Percentiles rank a stretch among this genome's conserved stretches.
Conservation (phyloP, 2,888 invertebrate species). For the Erynnis tages region DNA sequence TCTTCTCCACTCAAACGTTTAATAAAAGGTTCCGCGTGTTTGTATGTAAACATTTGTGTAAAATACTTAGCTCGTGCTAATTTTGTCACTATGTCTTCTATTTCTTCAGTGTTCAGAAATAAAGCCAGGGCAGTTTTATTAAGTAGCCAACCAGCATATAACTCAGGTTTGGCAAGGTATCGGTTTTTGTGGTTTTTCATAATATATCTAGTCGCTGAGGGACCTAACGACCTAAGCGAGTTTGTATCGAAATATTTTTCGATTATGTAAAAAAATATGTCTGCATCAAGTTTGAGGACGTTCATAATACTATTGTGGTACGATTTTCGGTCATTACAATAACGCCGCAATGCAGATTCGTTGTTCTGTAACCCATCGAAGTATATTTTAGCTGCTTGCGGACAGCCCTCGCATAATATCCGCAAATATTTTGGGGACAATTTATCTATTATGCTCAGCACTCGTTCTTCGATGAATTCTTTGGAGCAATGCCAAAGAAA, state of each 20-base stretch:
- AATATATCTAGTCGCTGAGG: conserved; percentile 45
- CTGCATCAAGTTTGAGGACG: conserved; percentile 46
- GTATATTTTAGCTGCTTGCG: conserved; percentile 46
- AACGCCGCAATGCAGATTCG: conserved; percentile 36
- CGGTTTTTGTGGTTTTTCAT: conserved; percentile 46
- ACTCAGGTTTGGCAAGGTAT: conserved; percentile 47
- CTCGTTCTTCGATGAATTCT: conserved; percentile 44
- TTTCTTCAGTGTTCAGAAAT: conserved; percentile 45
- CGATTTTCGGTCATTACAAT: too few species aligned
- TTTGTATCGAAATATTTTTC: conserved; percentile 46
- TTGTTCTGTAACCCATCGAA: conserved; percentile 45
- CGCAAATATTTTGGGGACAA: conserved; percentile 48
- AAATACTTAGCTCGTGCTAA: conserved; percentile 53
- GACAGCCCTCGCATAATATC: conserved; percentile 49
- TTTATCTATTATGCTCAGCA: conserved; percentile 42
- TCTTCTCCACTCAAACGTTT: conserved; percentile 45
- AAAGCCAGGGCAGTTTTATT: conserved; percentile 46
- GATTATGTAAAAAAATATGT: conserved; percentile 47
- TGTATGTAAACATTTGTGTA: conserved; percentile 45
- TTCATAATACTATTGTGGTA: conserved; percentile 47
- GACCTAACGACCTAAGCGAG: conserved; percentile 35
- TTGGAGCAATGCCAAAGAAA: conserved; percentile 48
- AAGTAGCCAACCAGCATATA: conserved; percentile 49
- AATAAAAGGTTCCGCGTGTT: conserved; percentile 50
- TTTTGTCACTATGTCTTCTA: conserved; percentile 45